Conservation (phyloP, 2,797 vertebrate genomes). For the Hippopotamyrus pictus region DNA sequence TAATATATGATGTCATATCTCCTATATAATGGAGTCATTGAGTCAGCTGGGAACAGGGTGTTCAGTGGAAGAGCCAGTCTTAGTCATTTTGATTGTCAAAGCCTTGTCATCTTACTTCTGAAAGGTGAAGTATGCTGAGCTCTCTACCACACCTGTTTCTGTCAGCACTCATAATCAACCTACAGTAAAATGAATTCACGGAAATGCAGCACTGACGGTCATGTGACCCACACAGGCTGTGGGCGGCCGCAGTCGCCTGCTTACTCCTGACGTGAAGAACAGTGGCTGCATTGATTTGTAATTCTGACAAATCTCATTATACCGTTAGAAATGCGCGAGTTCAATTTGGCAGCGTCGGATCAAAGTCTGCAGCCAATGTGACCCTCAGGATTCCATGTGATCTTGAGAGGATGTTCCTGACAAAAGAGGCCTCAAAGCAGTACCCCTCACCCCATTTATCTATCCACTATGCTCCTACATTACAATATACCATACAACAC, state of each 20-base stretch:
- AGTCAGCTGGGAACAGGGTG: neutral
- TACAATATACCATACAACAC: constrained; percentile 22
- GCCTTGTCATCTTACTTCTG: neutral
- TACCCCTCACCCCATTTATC: neutral
- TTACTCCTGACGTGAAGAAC: neutral
- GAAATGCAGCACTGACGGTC: neutral
- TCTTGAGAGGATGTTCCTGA: neutral
- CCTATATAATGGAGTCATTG: constrained; percentile 5
- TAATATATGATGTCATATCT: constrained; percentile 13
- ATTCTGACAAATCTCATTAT: constrained; percentile 56
- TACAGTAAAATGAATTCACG: neutral
- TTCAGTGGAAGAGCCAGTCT: neutral
- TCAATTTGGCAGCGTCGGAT: constrained; percentile 41
- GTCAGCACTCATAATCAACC: neutral
- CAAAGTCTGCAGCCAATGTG: constrained; percentile 20
- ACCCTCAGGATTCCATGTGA: constrained; percentile 23
- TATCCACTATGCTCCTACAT: constrained; percentile 26
- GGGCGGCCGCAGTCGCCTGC: neutral
- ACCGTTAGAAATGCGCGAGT: constrained; percentile 49
- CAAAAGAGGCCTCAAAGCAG: neutral
- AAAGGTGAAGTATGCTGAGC: neutral
- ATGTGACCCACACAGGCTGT: neutral
- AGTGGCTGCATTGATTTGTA: constrained; percentile 56
- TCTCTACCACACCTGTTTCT: neutral
- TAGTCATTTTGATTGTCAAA: neutral